Evolutionary conservation across 2,113 vertebrate species (phyloP), one percentile per base, ranked within the genome.

Genomic region (Saguinus midas): DNA sequence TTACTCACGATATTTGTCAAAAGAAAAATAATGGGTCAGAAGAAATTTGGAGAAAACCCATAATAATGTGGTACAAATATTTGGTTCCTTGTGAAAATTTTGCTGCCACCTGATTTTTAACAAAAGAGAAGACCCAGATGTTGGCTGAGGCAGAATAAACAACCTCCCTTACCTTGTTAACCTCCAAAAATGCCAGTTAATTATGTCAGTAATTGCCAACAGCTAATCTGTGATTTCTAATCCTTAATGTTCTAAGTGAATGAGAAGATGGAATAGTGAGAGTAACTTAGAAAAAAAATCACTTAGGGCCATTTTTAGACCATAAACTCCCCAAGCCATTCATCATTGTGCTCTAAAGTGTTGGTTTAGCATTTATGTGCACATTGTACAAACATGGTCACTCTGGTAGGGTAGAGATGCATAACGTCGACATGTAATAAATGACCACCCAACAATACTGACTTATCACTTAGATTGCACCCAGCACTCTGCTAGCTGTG

Each of bases 51-150:
- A 88, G n/a, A 73, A 91, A 94, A 79, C 16, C 7, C 11, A 35
- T 66, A 87, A 58, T 37, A 87, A 20, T 86, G 6, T 80, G 29
- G 21, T 55, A 3, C 1, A 94, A 88, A 81, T 80, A 90, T 35
- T 80, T 93, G 48, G 40, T 91, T 94, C 29, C 61, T 94, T 90
- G 21, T 52, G 29, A 35, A 93, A 75, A 96, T 93, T 27, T 78
- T 94, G 35, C 29, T 78, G 16, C 25, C 25, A 85, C 17, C 23
- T 87, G 14, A 78, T 88, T 79, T 92, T 95, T 95, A 96, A 92
- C 79, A 88, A 82, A 96, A 86, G 8, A 61, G 10, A 79, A 89
- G 55, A 82, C 11, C n/a, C 2, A 72, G 45, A 48, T 75, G 48
- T 94, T 91, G 40, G 6, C n/a, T 52, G 52, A 43, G 32, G 82